phyloP scores from a whole-genome alignment of 2,113 vertebrate genomes.

The Poecilia latipinna region DNA sequence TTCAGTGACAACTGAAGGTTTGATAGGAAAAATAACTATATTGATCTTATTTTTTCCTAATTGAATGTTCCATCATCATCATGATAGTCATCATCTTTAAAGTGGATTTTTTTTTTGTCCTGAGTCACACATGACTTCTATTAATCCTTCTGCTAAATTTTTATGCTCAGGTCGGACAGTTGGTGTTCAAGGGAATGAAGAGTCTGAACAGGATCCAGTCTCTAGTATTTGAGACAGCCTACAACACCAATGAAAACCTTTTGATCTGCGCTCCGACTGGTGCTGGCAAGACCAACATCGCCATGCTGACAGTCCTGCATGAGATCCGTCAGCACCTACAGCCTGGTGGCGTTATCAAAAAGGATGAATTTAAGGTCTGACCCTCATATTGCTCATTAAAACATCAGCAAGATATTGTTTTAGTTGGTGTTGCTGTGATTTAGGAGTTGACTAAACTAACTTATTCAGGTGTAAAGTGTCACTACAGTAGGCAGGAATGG shows the following conservation, averaged over 20 bases:
- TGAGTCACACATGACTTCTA: not conserved
- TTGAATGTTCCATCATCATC: too few species aligned
- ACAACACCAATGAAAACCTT: conserved; percentile 98
- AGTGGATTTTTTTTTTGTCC: not conserved
- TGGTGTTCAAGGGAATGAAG: conserved; percentile 95
- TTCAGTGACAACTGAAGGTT: too few species aligned
- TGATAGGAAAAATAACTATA: not conserved
- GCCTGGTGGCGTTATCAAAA: conserved; percentile 91
- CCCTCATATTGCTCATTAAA: not conserved
- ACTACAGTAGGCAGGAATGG: too few species aligned
- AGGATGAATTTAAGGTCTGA: conserved; percentile 96
- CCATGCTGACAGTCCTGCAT: conserved; percentile 94
- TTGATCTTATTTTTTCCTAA: not conserved
- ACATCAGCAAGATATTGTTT: not conserved
- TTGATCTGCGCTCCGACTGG: conserved; percentile 96
- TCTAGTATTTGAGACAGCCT: conserved; percentile 96
- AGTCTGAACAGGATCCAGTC: conserved; percentile 95
- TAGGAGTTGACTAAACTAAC: too few species aligned
- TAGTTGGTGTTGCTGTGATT: too few species aligned
- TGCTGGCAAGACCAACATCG: conserved; percentile 98
- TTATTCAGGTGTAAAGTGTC: too few species aligned
- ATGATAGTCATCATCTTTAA: too few species aligned
- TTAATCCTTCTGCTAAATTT: not conserved
- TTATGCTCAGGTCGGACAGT: conserved; percentile 87
- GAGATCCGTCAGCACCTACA: conserved; percentile 96